Percentiles rank a stretch among this genome's conserved stretches.
These are phyloP conservation scores for Acanthiza pusilla DNA, from an alignment of 2,797 vertebrate species.

Conservation along the genomic window DNA sequence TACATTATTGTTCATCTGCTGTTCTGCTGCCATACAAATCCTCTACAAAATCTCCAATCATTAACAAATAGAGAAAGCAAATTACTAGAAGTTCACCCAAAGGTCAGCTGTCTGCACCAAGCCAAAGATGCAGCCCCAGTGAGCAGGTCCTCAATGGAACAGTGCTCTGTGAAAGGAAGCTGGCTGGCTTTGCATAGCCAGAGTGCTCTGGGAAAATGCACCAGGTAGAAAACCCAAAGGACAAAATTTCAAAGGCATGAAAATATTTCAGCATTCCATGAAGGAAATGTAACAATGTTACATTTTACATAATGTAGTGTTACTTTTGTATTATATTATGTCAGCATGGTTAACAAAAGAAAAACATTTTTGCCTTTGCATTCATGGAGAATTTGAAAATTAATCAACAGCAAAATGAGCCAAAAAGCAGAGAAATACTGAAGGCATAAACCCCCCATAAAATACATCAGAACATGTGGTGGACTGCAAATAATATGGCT, in stretches of 20 bases:
- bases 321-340: too few relatives aligned
- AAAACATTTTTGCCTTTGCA: too few relatives aligned
- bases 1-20: neutral
- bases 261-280: neutral
- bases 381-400: too few relatives aligned
- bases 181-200: neutral
- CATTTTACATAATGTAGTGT: too few relatives aligned
- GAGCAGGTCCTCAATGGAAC: neutral
- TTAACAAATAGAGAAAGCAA: conserved; percentile 29
- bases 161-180: neutral
- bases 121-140: neutral
- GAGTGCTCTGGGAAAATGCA: neutral
- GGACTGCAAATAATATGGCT: too few relatives aligned
- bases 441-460: too few relatives aligned
- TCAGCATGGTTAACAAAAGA: too few relatives aligned
- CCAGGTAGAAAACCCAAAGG: neutral
- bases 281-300: too few relatives aligned
- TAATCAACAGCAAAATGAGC: too few relatives aligned
- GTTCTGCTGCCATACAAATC: neutral
- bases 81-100: neutral
- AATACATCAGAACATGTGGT: too few relatives aligned
- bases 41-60: neutral
- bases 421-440: too few relatives aligned
- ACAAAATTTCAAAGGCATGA: neutral
- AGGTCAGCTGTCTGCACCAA: neutral